Base-by-base conservation (phyloP, 2,888 invertebrate genomes). In the Ectemnius lituratus region DNA sequence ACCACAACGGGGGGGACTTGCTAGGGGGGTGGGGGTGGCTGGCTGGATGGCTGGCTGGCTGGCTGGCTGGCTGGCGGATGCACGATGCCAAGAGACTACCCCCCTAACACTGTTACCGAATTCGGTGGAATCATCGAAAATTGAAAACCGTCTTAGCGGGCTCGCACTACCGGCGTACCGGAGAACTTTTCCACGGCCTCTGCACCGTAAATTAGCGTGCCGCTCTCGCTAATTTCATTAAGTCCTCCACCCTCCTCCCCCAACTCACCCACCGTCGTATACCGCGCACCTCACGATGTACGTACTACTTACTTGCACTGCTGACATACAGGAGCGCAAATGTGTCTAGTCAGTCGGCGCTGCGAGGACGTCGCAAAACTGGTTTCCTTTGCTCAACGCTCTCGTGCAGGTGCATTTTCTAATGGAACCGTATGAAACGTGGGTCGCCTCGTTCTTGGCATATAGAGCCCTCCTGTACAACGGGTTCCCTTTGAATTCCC, bases 101-200 rank as follows among this genome's bases (percentile, higher is more conserved):
- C 75, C 73, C 68, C 78, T 82, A 86, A 86, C 87, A 86, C 85
- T 86, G 84, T 88, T 85, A 88, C 87, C 86, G 88, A 90, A 90
- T 90, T 89, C 86, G 86, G 85, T 86, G 81, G 88, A 90, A 90
- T 90, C 90, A 90, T 90, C 89, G 89, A 90, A 90, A 90, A 90
- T 90, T 90, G 90, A 89, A 90, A 90, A 89, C 84, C 84, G 80
- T 75, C 86, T 82, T 83, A 80, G 79, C 75, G 77, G 63, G 45
- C 37, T 62, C 23, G 57, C 27, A 28, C 65, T 58, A 23, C 28
- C 49, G 57, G 57, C 16, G 23, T 23, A 23, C 61, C 16, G 16
- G 23, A 4, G 47, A 13, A 14, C 60, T 59, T 47, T 11, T 13
- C 63, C 20, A 14, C n/a, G 62, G 47, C 27, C 66, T 61, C 46